phyloP scores from a whole-genome alignment of 2,113 vertebrate species.

The Stegostoma tigrinum region DNA sequence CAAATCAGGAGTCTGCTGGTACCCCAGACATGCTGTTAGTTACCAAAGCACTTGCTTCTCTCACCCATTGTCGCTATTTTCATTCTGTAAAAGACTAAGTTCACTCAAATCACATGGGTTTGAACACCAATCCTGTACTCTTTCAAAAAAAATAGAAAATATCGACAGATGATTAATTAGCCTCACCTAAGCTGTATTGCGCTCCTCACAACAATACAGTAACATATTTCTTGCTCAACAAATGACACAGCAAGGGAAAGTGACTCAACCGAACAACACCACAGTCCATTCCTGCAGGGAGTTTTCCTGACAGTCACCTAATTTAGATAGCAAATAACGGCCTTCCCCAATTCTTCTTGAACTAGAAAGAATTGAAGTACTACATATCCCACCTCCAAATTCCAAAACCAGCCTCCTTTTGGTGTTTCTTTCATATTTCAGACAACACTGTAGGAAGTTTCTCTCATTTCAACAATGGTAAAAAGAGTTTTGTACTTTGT shows the following conservation, averaged over 20 bases:
- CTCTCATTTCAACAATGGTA: background rate
- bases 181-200: background rate
- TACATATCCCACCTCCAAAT: background rate
- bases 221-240: background rate
- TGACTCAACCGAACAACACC: background rate
- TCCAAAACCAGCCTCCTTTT: background rate
- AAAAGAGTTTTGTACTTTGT: background rate
- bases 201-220: background rate
- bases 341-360: background rate
- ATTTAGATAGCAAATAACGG: background rate
- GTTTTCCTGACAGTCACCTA: background rate
- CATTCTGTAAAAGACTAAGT: background rate
- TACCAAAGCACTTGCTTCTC: background rate
- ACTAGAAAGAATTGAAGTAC: background rate
- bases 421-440: background rate
- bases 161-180: background rate
- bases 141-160: background rate
- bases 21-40: background rate
- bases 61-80: background rate
- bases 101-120: background rate
- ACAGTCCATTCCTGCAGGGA: background rate
- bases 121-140: background rate
- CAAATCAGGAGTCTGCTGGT: background rate
- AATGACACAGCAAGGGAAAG: background rate
- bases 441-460: background rate